phyloP scores from a whole-genome alignment of 2,113 vertebrate genomes.

The Plectropomus leopardus region DNA sequence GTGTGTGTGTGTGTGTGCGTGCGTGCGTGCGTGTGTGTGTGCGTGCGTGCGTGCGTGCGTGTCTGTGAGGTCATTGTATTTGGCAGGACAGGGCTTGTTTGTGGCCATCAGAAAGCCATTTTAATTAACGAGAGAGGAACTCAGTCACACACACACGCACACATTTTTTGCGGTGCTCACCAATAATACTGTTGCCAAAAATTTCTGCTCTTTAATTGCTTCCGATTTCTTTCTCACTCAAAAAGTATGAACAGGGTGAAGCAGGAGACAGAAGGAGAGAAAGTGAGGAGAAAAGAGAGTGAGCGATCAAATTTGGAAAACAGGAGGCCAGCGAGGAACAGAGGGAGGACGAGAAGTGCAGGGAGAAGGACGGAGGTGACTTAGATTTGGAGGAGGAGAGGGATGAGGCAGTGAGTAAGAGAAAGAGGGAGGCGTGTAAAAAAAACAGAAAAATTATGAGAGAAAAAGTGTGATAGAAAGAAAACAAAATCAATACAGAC shows the following conservation, averaged over 20 bases:
- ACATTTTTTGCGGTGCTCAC: constrained; percentile 65
- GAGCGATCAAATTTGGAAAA: not conserved
- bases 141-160: constrained; percentile 13
- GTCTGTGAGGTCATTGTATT: constrained; percentile 31
- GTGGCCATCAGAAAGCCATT: constrained; percentile 69
- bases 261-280: not conserved
- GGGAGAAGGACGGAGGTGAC: not conserved
- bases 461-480: not conserved
- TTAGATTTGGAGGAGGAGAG: not conserved
- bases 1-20: constrained; percentile 30
- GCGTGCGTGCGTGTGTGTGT: constrained; percentile 37
- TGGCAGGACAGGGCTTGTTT: constrained; percentile 54
- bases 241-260: not conserved
- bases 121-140: constrained; percentile 68
- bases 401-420: not conserved
- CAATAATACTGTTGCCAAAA: constrained; percentile 64
- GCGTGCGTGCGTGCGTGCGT: constrained; percentile 20
- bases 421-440: not conserved
- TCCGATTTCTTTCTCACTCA: constrained; percentile 31
- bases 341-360: not conserved
- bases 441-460: not conserved
- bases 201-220: constrained; percentile 56
- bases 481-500: not conserved
- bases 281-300: not conserved
- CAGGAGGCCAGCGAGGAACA: not conserved